Evolutionary conservation across 1,140 invertebrate genomes (phyloP), one percentile per base, ranked within the genome.

Genomic region (Atta cephalotes): DNA sequence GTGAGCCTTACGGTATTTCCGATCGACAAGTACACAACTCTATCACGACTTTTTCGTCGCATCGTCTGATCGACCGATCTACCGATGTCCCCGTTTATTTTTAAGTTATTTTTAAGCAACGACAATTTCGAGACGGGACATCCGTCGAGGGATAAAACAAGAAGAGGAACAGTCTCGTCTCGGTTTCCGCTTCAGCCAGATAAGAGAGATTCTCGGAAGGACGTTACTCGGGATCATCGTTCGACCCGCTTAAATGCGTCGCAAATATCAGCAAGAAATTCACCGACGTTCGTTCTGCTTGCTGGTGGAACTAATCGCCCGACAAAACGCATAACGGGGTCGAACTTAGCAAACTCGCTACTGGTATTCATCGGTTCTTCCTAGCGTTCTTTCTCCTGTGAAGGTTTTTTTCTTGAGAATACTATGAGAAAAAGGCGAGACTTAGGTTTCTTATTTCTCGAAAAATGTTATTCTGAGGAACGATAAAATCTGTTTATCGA

Each of bases 151-250:
- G 12, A 31, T 7, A 18, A 51, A 63, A 66, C 31, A 39, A 65
- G 25, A 21, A 7, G 14, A 68, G 62, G 62, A 31, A 80, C 31
- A 28, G 49, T 58, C 65, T 39, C 79, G 51, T 7, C 35, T 70
- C 16, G 31, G 66, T 71, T 71, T 81, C 79, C 66, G 53, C 79
- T 10, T 56, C 65, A 49, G 31, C 49, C 35, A 81, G 79, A 81
- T 81, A 81, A 71, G n/a, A n/a, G 79, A n/a, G 10, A 58, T 81
- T 81, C 79, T 81, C 79, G 35, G 79, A 81, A 81, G 66, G 35
- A 71, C 79, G 31, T 45, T 45, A 45, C 51, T 39, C 51, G 63
- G 35, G 35, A 71, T 81, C 65, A 28, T 81, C 65, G 25, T 45
- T 60, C 53, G 65, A 71, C 79, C 10, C 9, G 79, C 28, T 81